Conservation (phyloP, 2,888 invertebrate species). For the Lomographa bimaculata region DNA sequence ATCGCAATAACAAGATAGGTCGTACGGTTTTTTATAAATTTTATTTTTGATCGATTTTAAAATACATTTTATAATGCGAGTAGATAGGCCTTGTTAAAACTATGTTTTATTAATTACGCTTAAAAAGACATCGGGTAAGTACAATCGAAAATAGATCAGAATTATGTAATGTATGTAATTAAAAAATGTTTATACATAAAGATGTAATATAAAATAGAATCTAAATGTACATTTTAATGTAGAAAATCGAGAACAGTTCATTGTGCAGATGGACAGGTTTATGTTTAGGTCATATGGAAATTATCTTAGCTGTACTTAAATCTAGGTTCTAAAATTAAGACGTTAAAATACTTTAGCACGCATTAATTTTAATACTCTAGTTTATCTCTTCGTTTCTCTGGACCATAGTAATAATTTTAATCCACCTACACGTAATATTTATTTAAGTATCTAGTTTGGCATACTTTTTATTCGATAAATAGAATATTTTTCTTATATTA, state of each 20-base stretch:
- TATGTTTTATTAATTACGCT: conserved; percentile 61
- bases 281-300: conserved; percentile 33
- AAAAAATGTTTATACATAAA: conserved; percentile 65
- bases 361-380: conserved; percentile 46
- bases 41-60: conserved; percentile 73
- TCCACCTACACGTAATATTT: conserved; percentile 41
- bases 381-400: conserved; percentile 46
- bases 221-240: conserved; percentile 65
- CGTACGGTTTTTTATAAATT: conserved; percentile 54
- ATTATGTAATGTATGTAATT: conserved; percentile 65
- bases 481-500: conserved; percentile 28
- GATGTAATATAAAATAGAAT: conserved; percentile 70
- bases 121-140: conserved; percentile 54
- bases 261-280: conserved; percentile 51
- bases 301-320: conserved; percentile 43
- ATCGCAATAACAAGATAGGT: conserved; percentile 40
- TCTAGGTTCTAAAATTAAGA: conserved; percentile 61
- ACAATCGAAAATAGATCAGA: conserved; percentile 64
- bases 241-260: conserved; percentile 54
- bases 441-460: conserved; percentile 62
- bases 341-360: conserved; percentile 53
- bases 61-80: conserved; percentile 63
- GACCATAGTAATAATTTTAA: conserved; percentile 53
- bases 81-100: conserved; percentile 66
- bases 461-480: conserved; percentile 44